These are phyloP conservation scores for Phalera bucephala DNA, from an alignment of 2,888 invertebrate genomes.

Conservation along the genomic window DNA sequence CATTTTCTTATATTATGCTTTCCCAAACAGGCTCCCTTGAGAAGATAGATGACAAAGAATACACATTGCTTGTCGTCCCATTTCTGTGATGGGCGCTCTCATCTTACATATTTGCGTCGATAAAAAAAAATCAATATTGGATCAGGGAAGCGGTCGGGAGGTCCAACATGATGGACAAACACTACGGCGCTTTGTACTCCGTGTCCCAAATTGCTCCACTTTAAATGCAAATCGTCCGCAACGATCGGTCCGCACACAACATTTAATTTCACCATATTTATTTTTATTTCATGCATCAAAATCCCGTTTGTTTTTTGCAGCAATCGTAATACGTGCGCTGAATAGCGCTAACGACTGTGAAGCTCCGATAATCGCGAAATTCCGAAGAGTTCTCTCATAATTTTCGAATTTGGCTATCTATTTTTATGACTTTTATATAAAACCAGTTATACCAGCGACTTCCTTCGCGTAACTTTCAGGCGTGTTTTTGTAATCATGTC, in stretches of 20 bases:
- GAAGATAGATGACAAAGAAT: slow-evolving; percentile 6
- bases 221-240: slow-evolving; percentile 70
- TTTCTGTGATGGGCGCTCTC: slow-evolving; percentile 3
- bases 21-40: background rate
- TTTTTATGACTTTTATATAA: too few relatives aligned
- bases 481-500: too few relatives aligned
- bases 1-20: background rate
- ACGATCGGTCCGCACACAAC: slow-evolving; percentile 1
- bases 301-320: background rate
- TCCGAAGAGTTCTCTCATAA: background rate
- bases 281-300: slow-evolving; percentile 13
- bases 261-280: slow-evolving; percentile 17
- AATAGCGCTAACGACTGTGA: slow-evolving; percentile 14
- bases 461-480: too few relatives aligned
- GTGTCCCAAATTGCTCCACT: slow-evolving; percentile 66
- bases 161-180: slow-evolving; percentile 37
- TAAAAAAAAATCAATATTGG: slow-evolving; percentile 17
- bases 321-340: slow-evolving; percentile 8
- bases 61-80: slow-evolving; percentile 4
- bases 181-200: slow-evolving; percentile 39
- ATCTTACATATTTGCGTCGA: slow-evolving; percentile 3
- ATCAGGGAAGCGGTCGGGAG: slow-evolving; percentile 19
- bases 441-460: too few relatives aligned
- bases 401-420: slow-evolving; percentile 3
- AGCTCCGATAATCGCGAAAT: slow-evolving; percentile 23